Conservation (phyloP, 2,797 vertebrate genomes). For the Tauraco hartlaubi region DNA sequence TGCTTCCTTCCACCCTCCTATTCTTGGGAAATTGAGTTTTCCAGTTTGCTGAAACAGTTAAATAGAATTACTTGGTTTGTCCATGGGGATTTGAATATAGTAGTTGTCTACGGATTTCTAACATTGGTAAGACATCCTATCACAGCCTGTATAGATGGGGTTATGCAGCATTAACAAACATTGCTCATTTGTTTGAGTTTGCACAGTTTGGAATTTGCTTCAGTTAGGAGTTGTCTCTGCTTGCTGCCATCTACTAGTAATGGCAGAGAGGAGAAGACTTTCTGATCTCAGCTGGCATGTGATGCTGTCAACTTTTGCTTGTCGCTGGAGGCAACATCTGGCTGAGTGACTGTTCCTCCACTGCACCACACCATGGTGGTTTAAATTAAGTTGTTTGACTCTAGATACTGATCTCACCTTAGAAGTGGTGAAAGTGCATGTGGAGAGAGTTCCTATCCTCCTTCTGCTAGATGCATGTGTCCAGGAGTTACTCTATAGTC, state of each 20-base stretch:
- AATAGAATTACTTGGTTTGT: background rate
- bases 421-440: background rate
- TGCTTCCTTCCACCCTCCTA: background rate
- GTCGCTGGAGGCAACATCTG: background rate
- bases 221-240: background rate
- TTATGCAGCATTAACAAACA: background rate
- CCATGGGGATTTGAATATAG: background rate
- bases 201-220: background rate
- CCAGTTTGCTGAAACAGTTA: background rate
- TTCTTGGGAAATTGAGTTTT: background rate
- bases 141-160: background rate
- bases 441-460: background rate
- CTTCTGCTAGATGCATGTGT: background rate
- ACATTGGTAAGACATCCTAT: background rate
- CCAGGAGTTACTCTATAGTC: background rate
- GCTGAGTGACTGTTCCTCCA: background rate
- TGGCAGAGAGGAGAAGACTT: background rate
- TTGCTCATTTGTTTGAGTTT: background rate
- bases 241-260: background rate
- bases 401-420: background rate
- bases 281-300: background rate
- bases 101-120: background rate
- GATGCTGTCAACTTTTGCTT: background rate
- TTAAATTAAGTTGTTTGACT: background rate
- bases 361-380: accelerated